phyloP scores from a whole-genome alignment of 2,888 invertebrate genomes.

The Erebia palarica region DNA sequence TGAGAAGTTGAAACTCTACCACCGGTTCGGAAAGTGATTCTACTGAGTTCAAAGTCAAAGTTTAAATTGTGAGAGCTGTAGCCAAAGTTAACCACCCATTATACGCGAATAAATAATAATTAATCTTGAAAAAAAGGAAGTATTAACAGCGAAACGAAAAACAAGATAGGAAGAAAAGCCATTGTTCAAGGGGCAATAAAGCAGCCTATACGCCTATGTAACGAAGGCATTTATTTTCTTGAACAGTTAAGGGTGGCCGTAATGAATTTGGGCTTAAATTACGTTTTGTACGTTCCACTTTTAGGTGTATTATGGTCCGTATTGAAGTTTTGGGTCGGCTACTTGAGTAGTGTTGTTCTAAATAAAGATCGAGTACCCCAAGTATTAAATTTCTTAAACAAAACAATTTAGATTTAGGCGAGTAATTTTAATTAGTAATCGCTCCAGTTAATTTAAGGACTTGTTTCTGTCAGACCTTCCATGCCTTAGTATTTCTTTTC shows the following conservation, averaged over 20 bases:
- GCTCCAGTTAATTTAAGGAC: not conserved
- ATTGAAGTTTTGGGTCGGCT: not conserved
- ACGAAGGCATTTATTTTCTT: conserved; percentile 17
- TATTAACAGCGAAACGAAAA: conserved; percentile 30
- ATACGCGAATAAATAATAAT: conserved; percentile 24
- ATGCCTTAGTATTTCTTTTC: not conserved
- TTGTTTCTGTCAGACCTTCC: not conserved
- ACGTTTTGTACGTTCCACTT: conserved; percentile 1
- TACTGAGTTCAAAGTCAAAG: no score
- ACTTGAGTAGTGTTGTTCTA: no score
- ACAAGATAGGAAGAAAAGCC: conserved; percentile 23
- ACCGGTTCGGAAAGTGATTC: no score
- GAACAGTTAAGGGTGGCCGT: conserved; percentile 5
- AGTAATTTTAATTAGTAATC: not conserved
- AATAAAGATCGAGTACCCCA: no score
- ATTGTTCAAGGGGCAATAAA: conserved; percentile 31
- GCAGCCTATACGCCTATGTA: conserved; percentile 21
- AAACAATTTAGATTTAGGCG: not conserved
- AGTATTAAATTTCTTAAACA: not conserved
- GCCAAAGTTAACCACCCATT: conserved; percentile 20
- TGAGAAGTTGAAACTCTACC: no score
- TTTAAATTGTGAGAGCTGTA: conserved; percentile 9
- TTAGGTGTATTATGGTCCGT: no score
- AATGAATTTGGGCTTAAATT: not conserved
- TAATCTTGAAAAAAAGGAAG: conserved; percentile 29